Evolutionary conservation across 2,888 invertebrate genomes (phyloP).

Genomic region (Drosophila merina): DNA sequence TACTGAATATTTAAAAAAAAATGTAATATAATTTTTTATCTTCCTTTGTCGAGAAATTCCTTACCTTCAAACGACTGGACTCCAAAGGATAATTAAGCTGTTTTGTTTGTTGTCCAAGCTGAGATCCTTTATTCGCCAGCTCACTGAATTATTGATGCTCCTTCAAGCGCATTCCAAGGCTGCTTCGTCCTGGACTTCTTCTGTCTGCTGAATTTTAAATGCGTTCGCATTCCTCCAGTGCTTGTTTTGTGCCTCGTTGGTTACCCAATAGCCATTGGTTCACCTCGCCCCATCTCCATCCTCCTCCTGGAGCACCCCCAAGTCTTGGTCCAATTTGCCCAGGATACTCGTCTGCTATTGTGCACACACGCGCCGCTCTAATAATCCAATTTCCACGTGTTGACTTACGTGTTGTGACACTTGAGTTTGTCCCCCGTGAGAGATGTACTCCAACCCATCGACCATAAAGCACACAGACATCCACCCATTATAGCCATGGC

Average conservation of each 20-base stretch:
- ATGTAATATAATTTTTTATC: no score
- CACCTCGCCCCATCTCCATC: slow-evolving; percentile 5
- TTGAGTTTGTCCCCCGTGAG: slow-evolving; percentile 16
- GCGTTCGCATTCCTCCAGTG: slow-evolving; percentile 14
- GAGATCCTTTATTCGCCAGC: not conserved
- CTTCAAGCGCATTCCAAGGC: slow-evolving; percentile 27
- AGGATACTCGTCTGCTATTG: slow-evolving; percentile 25
- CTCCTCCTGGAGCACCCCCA: slow-evolving; percentile 19
- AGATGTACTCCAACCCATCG: slow-evolving; percentile 1
- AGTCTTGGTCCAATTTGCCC: slow-evolving; percentile 35
- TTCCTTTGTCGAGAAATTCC: no score
- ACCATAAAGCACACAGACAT: not conserved
- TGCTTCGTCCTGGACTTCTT: slow-evolving; percentile 9
- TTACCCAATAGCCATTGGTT: slow-evolving; percentile 32
- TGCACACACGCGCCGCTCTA: slow-evolving; percentile 32
- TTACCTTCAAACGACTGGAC: not conserved
- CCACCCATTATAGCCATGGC: not conserved
- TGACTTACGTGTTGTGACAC: slow-evolving; percentile 57
- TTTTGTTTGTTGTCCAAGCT: slow-evolving; percentile 12
- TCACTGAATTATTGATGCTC: slow-evolving; percentile 28
- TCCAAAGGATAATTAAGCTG: not conserved
- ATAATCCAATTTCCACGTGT: slow-evolving; percentile 53
- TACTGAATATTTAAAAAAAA: no score
- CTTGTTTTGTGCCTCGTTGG: slow-evolving; percentile 33
- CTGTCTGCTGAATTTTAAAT: slow-evolving; percentile 35